Conservation (phyloP, 2,797 vertebrate species). For the Spea hammondii region DNA sequence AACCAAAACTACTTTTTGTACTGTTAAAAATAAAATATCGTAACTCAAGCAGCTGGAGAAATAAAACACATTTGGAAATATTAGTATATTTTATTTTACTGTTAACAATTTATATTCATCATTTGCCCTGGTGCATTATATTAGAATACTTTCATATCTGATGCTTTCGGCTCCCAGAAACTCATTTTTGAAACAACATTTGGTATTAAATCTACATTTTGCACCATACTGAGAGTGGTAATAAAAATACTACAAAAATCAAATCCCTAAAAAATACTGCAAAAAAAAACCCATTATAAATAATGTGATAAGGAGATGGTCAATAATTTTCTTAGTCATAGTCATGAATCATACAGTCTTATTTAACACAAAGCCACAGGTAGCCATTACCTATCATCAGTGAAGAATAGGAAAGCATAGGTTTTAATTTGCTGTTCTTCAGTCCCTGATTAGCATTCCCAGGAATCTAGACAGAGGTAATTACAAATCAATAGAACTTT, state of each 20-base stretch:
- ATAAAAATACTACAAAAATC: constrained; percentile 31
- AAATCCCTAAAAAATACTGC: not conserved
- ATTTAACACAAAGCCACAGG: constrained; percentile 45
- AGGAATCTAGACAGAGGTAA: constrained; percentile 44
- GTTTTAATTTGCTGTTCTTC: constrained; percentile 48
- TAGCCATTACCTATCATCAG: constrained; percentile 38
- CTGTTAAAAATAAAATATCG: not conserved
- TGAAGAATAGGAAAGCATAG: constrained; percentile 45
- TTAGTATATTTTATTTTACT: not conserved
- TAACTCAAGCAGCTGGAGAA: not conserved
- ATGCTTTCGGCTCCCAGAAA: constrained; percentile 6
- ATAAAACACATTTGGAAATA: not conserved
- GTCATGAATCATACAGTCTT: constrained; percentile 42
- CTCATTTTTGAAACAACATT: constrained; percentile 10
- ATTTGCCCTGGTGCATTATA: not conserved
- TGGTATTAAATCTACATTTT: constrained; percentile 18
- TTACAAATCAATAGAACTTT: constrained; percentile 53
- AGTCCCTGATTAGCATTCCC: constrained; percentile 47
- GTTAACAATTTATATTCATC: not conserved
- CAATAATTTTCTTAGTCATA: constrained; percentile 44
- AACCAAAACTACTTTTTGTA: not conserved
- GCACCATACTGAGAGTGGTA: constrained; percentile 3
- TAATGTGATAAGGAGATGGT: constrained; percentile 41
- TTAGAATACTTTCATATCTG: not conserved
- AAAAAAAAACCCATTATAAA: constrained; percentile 26